phyloP scores from a whole-genome alignment of 1,140 invertebrate genomes.

The Lepidurus packardi region DNA sequence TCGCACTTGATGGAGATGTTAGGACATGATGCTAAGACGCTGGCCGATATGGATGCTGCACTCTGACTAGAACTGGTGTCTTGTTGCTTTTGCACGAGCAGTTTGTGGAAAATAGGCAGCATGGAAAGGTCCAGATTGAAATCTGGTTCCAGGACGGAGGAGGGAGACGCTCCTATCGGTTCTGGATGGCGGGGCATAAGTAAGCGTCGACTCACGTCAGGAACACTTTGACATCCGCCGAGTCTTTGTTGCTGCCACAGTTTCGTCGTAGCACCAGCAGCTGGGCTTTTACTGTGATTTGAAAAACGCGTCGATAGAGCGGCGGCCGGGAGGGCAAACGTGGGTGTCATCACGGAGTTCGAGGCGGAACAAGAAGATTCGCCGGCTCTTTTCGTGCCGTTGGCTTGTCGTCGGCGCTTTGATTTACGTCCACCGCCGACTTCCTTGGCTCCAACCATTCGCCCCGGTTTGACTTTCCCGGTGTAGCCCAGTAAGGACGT shows the following conservation, averaged over 20 bases:
- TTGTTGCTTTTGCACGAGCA: constrained; percentile 42
- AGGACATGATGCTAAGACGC: constrained; percentile 68
- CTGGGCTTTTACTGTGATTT: constrained; percentile 29
- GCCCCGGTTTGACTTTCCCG: constrained; percentile 28
- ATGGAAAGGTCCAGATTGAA: constrained; percentile 53
- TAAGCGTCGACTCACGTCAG: constrained; percentile 36
- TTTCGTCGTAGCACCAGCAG: constrained; percentile 26
- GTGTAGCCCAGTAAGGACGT: constrained; percentile 23
- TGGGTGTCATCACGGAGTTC: background rate
- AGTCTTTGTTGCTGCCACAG: constrained; percentile 36
- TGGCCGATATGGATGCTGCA: constrained; percentile 32
- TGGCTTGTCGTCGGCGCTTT: constrained; percentile 33
- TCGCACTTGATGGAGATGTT: constrained; percentile 93
- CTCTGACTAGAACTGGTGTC: constrained; percentile 26
- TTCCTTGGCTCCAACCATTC: constrained; percentile 25
- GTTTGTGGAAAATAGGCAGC: constrained; percentile 82
- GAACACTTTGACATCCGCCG: constrained; percentile 40
- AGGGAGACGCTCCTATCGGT: constrained; percentile 33
- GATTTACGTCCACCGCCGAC: constrained; percentile 24
- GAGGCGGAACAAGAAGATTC: constrained; percentile 30
- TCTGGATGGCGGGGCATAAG: constrained; percentile 28
- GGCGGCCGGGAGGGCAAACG: constrained; percentile 22
- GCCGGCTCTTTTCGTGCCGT: constrained; percentile 11
- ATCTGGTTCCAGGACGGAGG: constrained; percentile 33
- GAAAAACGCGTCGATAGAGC: constrained; percentile 29